A percentile compares a stretch with the other conserved stretches of the same genome.
These are phyloP conservation scores for Turritopsis rubra DNA, from an alignment of 30 jellyfish, hydroid and myxozoan genomes.

Conservation along the genomic window DNA sequence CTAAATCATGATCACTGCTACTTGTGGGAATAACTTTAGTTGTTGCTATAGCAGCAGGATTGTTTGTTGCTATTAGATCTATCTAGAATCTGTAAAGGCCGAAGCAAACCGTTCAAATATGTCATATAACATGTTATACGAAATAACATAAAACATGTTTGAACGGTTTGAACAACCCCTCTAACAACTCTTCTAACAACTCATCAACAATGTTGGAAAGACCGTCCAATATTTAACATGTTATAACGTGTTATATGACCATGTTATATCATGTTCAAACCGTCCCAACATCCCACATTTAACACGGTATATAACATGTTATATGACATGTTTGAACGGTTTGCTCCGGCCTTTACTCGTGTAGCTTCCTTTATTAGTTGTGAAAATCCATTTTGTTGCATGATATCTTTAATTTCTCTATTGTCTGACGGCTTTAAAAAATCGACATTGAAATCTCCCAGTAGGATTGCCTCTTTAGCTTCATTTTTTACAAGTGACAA, in stretches of 20 bases:
- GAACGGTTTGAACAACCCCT: no score
- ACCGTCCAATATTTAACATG: no score
- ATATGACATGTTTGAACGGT: no score
- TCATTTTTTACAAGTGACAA: background rate
- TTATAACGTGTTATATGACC: no score
- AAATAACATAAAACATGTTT: no score
- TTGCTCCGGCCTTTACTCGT: background rate
- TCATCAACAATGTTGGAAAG: no score
- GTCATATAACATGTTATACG: no score
- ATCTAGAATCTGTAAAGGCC: background rate
- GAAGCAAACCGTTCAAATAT: no score
- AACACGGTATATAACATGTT: no score
- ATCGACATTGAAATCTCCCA: background rate
- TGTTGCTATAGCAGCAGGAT: background rate
- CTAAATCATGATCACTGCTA: constrained; percentile 12
- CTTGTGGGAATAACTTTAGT: background rate
- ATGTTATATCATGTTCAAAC: no score
- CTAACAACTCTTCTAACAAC: no score
- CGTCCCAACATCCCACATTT: no score
- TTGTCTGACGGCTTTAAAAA: background rate
- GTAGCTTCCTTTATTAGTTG: constrained; percentile 7
- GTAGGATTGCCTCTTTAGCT: background rate
- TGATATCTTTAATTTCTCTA: background rate
- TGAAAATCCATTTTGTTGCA: background rate
- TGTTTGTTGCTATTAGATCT: constrained; percentile 14